Evolutionary conservation across 2,888 invertebrate species (phyloP), one percentile per base, ranked within the genome.

Genomic region (Drosophila trichaetosa): DNA sequence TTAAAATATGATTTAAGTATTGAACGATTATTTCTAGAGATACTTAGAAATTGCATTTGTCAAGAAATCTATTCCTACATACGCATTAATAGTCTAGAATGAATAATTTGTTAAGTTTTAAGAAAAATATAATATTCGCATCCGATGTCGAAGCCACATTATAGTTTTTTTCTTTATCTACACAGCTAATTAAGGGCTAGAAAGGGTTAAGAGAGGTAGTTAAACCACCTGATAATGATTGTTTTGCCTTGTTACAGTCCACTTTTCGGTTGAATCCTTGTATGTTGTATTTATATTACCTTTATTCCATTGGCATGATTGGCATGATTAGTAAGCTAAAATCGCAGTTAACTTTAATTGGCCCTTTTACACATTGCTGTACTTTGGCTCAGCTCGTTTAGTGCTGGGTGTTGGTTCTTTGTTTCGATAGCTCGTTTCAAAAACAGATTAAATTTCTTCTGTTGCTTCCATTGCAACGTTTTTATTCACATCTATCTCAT

Each of bases 381-480:
- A 42, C 24, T 51, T 71, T 34, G 56, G 34, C 56, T 60, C 49
- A 29, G 34, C 49, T 46, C 51, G 13, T 49, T 42, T 27, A 2
- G 24, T 7, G 46, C 21, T 46, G 7, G 21, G 7, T 61, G 29
- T 18, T 53, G 40, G 18, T 33, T 36, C 34, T 60, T 52, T 40
- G 16, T 18, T 42, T n/a, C 53, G 75, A 54, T 69, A 27, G 51
- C 61, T 36, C 54, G 67, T 56, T 79, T 51, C 51, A 67, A 83
- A 76, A 74, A 64, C 73, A 84, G 84, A 87, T 86, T 84, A 84
- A 84, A 78, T 87, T 89, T 77, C 73, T 58, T 64, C 60, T 48
- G 40, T n/a, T 40, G 34, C 27, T 51, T 33, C 11, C 48, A 51
- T 11, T 21, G 48, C 53, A 54, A 54, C 61, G 29, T 48, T 62